phyloP scores from a whole-genome alignment of 2,888 invertebrate species.

The Andricus quercusramuli region DNA sequence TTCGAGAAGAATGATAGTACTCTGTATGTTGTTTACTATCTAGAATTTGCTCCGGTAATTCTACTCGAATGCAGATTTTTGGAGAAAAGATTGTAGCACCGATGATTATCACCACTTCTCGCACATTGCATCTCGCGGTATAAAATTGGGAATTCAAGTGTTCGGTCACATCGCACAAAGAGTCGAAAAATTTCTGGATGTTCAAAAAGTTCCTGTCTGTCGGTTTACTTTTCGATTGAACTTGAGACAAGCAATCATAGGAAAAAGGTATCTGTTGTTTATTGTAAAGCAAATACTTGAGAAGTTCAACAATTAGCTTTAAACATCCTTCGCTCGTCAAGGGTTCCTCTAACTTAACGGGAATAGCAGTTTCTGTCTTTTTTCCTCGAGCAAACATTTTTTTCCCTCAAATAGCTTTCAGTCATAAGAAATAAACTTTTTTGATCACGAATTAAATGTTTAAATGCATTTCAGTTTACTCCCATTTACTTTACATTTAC shows the following conservation, averaged over 20 bases:
- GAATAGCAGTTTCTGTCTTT: constrained; percentile 64
- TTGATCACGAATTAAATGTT: not conserved
- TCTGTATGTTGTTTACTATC: constrained; percentile 69
- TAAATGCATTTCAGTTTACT: not conserved
- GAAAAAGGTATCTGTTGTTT: constrained; percentile 78
- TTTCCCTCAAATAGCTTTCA: not conserved
- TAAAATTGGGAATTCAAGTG: constrained; percentile 69
- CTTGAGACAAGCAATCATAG: constrained; percentile 71
- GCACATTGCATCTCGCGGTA: constrained; percentile 65
- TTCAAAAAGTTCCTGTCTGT: constrained; percentile 66
- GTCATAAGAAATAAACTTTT: not conserved
- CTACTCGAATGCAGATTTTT: constrained; percentile 69
- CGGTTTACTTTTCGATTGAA: constrained; percentile 65
- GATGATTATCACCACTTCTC: constrained; percentile 73
- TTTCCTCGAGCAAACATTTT: constrained; percentile 62
- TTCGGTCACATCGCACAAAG: constrained; percentile 65
- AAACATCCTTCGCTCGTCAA: constrained; percentile 75
- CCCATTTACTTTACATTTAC: not conserved
- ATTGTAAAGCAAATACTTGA: constrained; percentile 77
- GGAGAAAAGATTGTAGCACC: constrained; percentile 76
- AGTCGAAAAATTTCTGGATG: constrained; percentile 63
- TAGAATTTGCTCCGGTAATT: constrained; percentile 69
- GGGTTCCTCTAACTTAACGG: constrained; percentile 72
- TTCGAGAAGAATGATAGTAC: constrained; percentile 72
- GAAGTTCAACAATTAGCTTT: constrained; percentile 73